A percentile compares a stretch with the other conserved stretches of the same genome.
Conservation (phyloP, 1,140 invertebrate genomes). For the Xylocopa sonorina region DNA sequence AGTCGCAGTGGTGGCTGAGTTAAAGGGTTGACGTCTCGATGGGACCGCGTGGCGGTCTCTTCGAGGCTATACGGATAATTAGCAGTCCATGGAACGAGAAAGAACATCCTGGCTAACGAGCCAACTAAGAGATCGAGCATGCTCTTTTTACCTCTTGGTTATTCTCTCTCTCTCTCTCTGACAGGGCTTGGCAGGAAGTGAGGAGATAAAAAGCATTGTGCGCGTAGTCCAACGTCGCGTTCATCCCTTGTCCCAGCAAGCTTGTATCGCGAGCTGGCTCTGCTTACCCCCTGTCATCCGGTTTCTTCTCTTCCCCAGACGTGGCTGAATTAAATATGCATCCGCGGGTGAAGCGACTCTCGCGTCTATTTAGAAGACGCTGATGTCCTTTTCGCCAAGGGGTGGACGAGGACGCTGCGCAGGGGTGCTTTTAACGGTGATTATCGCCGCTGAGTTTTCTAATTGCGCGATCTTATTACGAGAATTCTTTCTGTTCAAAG, state of each 20-base stretch:
- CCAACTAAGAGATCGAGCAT: conserved; percentile 42
- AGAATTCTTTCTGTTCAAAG: too few species aligned
- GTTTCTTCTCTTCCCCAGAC: neutral
- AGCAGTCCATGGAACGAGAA: conserved; percentile 55
- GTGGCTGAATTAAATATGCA: too few species aligned
- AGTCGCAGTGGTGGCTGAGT: too few species aligned
- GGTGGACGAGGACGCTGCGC: too few species aligned
- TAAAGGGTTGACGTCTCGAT: neutral
- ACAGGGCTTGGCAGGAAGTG: neutral
- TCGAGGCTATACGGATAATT: conserved; percentile 56
- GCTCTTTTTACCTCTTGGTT: conserved; percentile 15
- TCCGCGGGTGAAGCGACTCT: too few species aligned
- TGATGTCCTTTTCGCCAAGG: too few species aligned
- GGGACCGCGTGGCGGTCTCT: neutral
- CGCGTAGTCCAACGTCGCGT: neutral
- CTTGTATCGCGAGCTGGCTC: neutral
- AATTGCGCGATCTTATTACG: too few species aligned
- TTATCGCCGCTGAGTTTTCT: too few species aligned
- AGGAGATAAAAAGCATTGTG: conserved; percentile 5
- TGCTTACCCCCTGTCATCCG: neutral
- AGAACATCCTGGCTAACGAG: conserved; percentile 50
- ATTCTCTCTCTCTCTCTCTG: too few species aligned
- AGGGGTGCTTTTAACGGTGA: too few species aligned
- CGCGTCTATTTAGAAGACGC: too few species aligned
- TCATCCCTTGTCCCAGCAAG: neutral